Evolutionary conservation across 2,113 vertebrate species (phyloP).

Genomic region (Pelecanoides urinatrix): DNA sequence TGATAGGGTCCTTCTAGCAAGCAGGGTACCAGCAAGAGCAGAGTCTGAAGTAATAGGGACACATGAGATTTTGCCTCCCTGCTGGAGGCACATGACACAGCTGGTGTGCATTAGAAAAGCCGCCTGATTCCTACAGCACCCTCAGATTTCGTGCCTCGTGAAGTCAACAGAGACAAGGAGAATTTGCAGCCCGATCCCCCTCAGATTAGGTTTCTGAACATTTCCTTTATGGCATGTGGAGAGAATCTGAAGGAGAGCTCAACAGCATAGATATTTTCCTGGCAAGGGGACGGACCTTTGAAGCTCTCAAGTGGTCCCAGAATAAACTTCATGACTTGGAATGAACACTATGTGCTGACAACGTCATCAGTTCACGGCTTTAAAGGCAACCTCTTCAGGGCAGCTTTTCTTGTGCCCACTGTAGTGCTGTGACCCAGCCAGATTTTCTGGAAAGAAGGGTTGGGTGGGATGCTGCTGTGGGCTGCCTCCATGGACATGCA

Average conservation of each 20-base stretch:
- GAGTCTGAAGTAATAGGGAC: neutral
- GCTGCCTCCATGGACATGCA: neutral
- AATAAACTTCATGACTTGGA: conserved; percentile 62
- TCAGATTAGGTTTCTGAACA: conserved; percentile 50
- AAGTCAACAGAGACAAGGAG: neutral
- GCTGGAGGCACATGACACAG: neutral
- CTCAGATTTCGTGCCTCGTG: neutral
- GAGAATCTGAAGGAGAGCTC: conserved; percentile 50
- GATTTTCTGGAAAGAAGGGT: neutral
- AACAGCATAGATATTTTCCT: conserved; percentile 54
- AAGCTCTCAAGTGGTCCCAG: conserved; percentile 55
- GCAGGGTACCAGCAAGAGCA: neutral
- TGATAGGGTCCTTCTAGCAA: fast-evolving
- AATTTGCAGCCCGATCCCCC: neutral
- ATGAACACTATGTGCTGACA: conserved; percentile 57
- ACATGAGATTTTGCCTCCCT: neutral
- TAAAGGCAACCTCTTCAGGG: conserved; percentile 30
- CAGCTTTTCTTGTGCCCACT: neutral
- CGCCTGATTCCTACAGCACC: neutral
- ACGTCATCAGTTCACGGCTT: neutral
- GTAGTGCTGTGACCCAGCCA: neutral
- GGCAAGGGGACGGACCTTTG: conserved; percentile 34
- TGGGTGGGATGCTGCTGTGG: neutral
- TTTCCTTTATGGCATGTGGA: conserved; percentile 46
- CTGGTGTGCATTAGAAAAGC: neutral